Base-by-base conservation (phyloP, 2,888 invertebrate species). In the Hemaris fuciformis region DNA sequence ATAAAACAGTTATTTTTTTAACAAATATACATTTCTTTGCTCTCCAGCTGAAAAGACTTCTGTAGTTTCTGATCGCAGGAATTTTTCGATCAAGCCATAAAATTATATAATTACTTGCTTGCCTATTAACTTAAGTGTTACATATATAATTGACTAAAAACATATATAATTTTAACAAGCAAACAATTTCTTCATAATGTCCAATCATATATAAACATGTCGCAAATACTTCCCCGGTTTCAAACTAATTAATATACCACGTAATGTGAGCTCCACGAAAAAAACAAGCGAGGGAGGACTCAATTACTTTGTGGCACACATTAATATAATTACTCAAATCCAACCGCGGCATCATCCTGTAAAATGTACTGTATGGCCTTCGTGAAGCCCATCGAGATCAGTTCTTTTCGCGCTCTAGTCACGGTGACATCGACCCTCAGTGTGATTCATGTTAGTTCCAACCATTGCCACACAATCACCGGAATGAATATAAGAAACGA, bases 331-430 rank as follows among this genome's bases (percentile, higher is more conserved):
- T n/a, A 53, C 27, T 31, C 10, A 10, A 53, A 31, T 53, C 27
- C 18, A 31, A 18, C 31, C 31, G 8, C 31, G 18, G 18, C 48
- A 53, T 31, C 83, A 80, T 27, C 65, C 80, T 78, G 77, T 84
- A 72, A 66, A 43, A 65, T 62, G 67, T 61, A 64, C 69, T 68
- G 68, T 70, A 72, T 69, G 68, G 73, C 68, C 59, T 71, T 66
- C 58, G 67, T 65, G 46, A 71, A 69, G 66, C 67, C 70, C 64
- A 59, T 63, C 63, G 65, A 65, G 67, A 73, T 68, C 80, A 84
- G 81, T 82, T 68, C 70, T 69, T 73, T 73, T 71, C 67, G 66
- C 69, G 74, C 77, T 66, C 65, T 72, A 67, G 75, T 61, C 66
- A 66, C 68, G 65, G 76, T 60, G 66, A 73, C 77, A 76, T 69